A percentile compares a stretch with the other conserved stretches of the same genome.
These are phyloP conservation scores for Gavialis gangeticus DNA, from an alignment of 2,113 vertebrate genomes.

Conservation along the genomic window DNA sequence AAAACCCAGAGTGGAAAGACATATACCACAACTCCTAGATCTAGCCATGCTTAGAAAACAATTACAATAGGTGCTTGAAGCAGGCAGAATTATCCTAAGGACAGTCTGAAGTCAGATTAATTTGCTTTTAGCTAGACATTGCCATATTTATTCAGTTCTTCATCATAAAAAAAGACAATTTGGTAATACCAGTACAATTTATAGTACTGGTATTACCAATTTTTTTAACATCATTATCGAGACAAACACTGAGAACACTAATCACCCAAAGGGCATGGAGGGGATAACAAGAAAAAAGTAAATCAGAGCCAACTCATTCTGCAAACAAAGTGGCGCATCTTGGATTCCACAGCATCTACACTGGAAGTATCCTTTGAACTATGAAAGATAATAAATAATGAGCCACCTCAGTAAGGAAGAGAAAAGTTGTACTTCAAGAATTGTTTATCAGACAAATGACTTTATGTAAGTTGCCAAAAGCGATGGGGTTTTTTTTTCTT, in stretches of 20 bases:
- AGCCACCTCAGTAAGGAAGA: constrained; percentile 2
- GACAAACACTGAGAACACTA: constrained; percentile 51
- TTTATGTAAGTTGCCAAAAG: background rate
- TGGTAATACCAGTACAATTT: background rate
- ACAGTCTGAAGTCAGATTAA: constrained; percentile 18
- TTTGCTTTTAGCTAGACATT: background rate
- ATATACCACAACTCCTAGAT: background rate
- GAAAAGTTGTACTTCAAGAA: background rate
- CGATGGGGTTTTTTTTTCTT: background rate
- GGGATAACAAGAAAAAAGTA: background rate
- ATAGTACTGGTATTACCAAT: background rate
- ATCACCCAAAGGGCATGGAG: constrained; percentile 48
- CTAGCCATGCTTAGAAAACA: background rate
- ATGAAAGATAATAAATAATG: constrained; percentile 5
- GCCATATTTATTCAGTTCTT: background rate
- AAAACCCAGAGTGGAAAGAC: constrained; percentile 30
- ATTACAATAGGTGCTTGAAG: background rate
- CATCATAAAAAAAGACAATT: background rate
- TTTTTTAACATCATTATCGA: constrained; percentile 32
- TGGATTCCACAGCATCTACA: constrained; percentile 31
- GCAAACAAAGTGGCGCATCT: constrained; percentile 35
- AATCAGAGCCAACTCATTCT: background rate
- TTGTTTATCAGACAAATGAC: constrained; percentile 26
- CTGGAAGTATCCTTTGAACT: background rate
- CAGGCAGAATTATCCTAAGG: constrained; percentile 27